These are phyloP conservation scores for Panopea generosa DNA, from an alignment of 2,888 invertebrate genomes.

Conservation along the genomic window DNA sequence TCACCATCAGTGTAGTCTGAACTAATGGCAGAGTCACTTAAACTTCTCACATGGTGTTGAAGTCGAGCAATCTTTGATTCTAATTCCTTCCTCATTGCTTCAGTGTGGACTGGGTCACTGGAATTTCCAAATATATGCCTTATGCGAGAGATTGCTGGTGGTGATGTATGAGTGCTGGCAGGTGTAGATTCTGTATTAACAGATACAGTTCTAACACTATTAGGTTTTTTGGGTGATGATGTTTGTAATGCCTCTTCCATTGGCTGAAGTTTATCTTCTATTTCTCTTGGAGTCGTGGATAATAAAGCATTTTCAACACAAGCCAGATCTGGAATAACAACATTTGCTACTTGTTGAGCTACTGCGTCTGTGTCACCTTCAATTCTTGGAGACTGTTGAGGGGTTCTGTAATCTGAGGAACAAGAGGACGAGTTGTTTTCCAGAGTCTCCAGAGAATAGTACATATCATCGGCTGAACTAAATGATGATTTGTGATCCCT, in stretches of 20 bases:
- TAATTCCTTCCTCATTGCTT: slow-evolving; percentile 65
- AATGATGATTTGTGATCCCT: slow-evolving; percentile 12
- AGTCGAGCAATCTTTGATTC: slow-evolving; percentile 70
- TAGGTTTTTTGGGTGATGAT: slow-evolving; percentile 37
- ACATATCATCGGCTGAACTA: slow-evolving; percentile 56
- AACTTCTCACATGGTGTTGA: slow-evolving; percentile 67
- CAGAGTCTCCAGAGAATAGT: slow-evolving; percentile 46
- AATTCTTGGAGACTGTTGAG: slow-evolving; percentile 49
- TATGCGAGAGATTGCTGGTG: slow-evolving; percentile 21
- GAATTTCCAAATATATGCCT: slow-evolving; percentile 22
- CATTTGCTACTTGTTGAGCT: slow-evolving; percentile 46
- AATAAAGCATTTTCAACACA: neutral
- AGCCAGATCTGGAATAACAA: slow-evolving; percentile 54
- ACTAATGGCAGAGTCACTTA: slow-evolving; percentile 82
- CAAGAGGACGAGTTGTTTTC: slow-evolving; percentile 50
- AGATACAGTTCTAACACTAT: slow-evolving; percentile 64
- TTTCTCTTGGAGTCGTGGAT: no score
- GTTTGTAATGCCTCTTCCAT: slow-evolving; percentile 5
- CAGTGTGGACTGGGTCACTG: slow-evolving; percentile 54
- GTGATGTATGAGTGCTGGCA: slow-evolving; percentile 14
- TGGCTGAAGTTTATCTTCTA: neutral
- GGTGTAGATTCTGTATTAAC: slow-evolving; percentile 66
- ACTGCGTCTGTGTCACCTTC: slow-evolving; percentile 1
- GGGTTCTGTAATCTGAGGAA: slow-evolving; percentile 69
- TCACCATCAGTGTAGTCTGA: slow-evolving; percentile 81